Evolutionary conservation across 2,888 invertebrate species (phyloP).

Genomic region (Mantis religiosa): DNA sequence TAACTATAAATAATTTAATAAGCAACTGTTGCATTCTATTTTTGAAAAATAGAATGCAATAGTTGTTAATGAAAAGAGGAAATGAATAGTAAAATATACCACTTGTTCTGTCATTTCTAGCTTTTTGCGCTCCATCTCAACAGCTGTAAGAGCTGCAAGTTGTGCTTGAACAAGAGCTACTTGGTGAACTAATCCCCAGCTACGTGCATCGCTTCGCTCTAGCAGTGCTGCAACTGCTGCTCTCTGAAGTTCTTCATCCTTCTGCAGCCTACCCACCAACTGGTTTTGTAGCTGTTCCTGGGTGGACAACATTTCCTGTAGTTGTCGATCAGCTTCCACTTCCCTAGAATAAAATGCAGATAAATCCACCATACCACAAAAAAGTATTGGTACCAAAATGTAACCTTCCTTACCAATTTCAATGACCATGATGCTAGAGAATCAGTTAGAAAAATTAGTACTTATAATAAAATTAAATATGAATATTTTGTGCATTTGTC

Average conservation of each 20-base stretch:
- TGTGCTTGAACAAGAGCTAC: slow-evolving; percentile 65
- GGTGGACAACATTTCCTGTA: slow-evolving; percentile 56
- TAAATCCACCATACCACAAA: too few relatives aligned
- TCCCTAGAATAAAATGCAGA: slow-evolving; percentile 46
- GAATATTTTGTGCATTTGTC: too few relatives aligned
- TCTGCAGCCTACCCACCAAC: slow-evolving; percentile 57
- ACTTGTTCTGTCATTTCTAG: slow-evolving; percentile 63
- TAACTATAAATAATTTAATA: too few relatives aligned
- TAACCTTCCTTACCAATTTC: too few relatives aligned
- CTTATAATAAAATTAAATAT: too few relatives aligned
- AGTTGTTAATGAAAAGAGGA: too few relatives aligned
- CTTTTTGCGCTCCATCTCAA: slow-evolving; percentile 68
- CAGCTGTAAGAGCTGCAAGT: slow-evolving; percentile 64
- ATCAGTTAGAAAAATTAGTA: too few relatives aligned
- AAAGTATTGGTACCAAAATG: too few relatives aligned
- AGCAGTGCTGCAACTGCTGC: slow-evolving; percentile 66
- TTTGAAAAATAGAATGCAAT: too few relatives aligned
- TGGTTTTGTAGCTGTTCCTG: slow-evolving; percentile 59
- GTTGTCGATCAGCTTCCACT: slow-evolving; percentile 56
- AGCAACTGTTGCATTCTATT: too few relatives aligned
- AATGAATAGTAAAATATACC: slow-evolving; percentile 44
- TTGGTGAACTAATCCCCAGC: slow-evolving; percentile 73
- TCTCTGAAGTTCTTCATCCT: slow-evolving; percentile 68
- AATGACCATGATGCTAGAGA: too few relatives aligned
- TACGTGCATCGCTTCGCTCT: slow-evolving; percentile 68